Conservation (phyloP, 2,113 vertebrate genomes). For the Hemiscyllium ocellatum region DNA sequence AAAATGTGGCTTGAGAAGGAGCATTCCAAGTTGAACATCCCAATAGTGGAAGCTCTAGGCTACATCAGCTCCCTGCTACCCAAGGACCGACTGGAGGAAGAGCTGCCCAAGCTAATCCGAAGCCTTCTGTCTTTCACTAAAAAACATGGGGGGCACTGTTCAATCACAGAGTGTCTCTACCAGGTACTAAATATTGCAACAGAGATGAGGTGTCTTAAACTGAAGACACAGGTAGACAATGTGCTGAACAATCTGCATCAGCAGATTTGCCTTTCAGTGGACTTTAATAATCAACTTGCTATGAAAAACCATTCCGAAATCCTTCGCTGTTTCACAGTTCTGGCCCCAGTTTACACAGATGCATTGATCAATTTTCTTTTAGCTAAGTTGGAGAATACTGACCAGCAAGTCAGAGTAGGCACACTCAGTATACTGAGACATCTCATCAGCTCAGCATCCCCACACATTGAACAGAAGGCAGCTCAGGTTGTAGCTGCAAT, state of each 20-base stretch:
- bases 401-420: conserved; percentile 70
- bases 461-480: conserved; percentile 79
- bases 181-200: conserved; percentile 78
- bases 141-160: conserved; percentile 74
- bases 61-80: conserved; percentile 81
- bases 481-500: conserved; percentile 74
- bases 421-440: conserved; percentile 76
- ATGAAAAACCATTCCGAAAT: conserved; percentile 81
- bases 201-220: conserved; percentile 69
- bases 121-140: conserved; percentile 74
- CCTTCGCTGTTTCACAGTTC: conserved; percentile 78
- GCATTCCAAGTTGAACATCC: conserved; percentile 66
- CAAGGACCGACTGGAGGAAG: conserved; percentile 78
- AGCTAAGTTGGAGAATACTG: conserved; percentile 74
- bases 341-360: conserved; percentile 74
- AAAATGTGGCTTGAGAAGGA: conserved; percentile 71
- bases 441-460: conserved; percentile 75
- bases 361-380: conserved; percentile 77
- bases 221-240: conserved; percentile 73
- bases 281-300: conserved; percentile 64
- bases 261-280: conserved; percentile 76
- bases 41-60: conserved; percentile 76
- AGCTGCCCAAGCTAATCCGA: conserved; percentile 75
- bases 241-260: conserved; percentile 68
- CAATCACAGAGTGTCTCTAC: conserved; percentile 80